phyloP scores from a whole-genome alignment of 2,113 vertebrate species.

The Poeciliopsis occidentalis region DNA sequence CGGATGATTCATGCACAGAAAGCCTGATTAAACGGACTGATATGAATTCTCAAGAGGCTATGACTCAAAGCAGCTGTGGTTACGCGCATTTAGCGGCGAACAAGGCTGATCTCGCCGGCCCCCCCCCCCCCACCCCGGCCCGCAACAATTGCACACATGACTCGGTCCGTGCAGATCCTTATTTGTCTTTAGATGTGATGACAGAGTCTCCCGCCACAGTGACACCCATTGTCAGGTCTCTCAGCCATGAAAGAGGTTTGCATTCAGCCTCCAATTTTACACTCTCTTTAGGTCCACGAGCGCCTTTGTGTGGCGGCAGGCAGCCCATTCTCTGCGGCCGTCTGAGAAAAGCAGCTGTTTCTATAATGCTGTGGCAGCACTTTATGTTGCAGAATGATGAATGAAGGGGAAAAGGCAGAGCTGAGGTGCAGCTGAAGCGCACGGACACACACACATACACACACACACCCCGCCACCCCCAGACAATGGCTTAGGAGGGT shows the following conservation, averaged over 20 bases:
- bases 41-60: constrained; percentile 50
- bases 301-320: constrained; percentile 70
- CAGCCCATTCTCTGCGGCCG: constrained; percentile 64
- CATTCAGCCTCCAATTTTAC: constrained; percentile 83
- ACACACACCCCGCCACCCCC: constrained; percentile 53
- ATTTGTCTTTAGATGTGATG: constrained; percentile 67
- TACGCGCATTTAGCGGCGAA: constrained; percentile 63
- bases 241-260: constrained; percentile 74
- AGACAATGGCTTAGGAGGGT: constrained; percentile 68
- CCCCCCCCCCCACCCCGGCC: constrained; percentile 11
- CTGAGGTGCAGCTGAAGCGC: constrained; percentile 78
- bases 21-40: constrained; percentile 36
- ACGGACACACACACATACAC: constrained; percentile 63
- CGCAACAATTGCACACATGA: constrained; percentile 61
- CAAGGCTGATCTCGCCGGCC: constrained; percentile 38
- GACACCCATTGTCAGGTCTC: constrained; percentile 77
- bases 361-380: constrained; percentile 77
- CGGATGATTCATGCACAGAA: constrained; percentile 47
- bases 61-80: constrained; percentile 69
- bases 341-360: constrained; percentile 89
- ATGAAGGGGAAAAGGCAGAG: constrained; percentile 77
- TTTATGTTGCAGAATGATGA: constrained; percentile 83
- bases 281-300: constrained; percentile 79
- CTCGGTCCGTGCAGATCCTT: constrained; percentile 59
- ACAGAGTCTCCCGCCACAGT: constrained; percentile 74